Conservation (phyloP, 2,113 vertebrate species). For the Planiliza haematocheilus region DNA sequence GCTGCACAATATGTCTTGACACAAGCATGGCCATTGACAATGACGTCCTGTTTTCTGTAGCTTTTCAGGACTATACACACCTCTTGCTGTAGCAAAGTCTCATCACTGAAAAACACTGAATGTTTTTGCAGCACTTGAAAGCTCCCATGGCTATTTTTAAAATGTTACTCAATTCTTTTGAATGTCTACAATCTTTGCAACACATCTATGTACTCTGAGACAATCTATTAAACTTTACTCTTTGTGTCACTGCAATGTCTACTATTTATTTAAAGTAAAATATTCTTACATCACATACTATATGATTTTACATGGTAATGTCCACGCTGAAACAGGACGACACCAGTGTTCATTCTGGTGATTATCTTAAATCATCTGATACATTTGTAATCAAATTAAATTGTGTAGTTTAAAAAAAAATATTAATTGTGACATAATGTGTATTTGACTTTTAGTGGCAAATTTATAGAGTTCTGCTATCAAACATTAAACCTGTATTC, state of each 20-base stretch:
- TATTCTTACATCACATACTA: background rate
- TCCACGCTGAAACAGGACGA: background rate
- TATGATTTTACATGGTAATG: background rate
- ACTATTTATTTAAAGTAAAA: slow-evolving; percentile 17
- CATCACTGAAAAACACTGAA: background rate
- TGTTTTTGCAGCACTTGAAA: background rate
- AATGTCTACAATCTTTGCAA: slow-evolving; percentile 2
- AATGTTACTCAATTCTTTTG: background rate
- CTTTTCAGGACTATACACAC: background rate
- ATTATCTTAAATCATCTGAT: background rate
- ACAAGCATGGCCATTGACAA: too few relatives aligned
- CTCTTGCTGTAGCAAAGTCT: background rate
- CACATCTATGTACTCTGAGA: background rate
- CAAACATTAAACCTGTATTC: slow-evolving; percentile 13
- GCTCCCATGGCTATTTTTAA: background rate
- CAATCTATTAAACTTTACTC: background rate
- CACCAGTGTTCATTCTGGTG: too few relatives aligned
- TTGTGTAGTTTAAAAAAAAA: background rate
- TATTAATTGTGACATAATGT: background rate
- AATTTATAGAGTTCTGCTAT: background rate
- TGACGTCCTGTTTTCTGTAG: background rate
- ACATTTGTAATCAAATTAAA: background rate
- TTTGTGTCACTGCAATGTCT: slow-evolving; percentile 7
- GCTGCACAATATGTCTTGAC: background rate
- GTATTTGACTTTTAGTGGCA: background rate